A percentile compares a stretch with the other conserved stretches of the same genome.
phyloP scores from a whole-genome alignment of 1,140 invertebrate species.

The Ceratina japonica region DNA sequence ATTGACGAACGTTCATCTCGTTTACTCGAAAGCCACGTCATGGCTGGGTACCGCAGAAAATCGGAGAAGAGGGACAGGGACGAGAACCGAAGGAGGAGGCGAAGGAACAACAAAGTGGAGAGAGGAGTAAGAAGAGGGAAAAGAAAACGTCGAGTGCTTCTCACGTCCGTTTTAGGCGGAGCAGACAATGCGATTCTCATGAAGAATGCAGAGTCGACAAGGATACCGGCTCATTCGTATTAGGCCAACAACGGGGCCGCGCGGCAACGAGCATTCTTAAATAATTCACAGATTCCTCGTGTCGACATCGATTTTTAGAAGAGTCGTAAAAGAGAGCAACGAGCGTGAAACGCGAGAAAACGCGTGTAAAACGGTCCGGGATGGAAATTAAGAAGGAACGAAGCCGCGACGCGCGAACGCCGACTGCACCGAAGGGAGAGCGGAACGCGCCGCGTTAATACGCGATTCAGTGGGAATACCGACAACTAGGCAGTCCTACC shows the following conservation, averaged over 20 bases:
- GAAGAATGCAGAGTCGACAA: constrained; percentile 65
- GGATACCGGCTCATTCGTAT: constrained; percentile 67
- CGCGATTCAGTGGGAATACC: constrained; percentile 23
- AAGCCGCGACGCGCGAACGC: neutral
- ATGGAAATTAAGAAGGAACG: constrained; percentile 40
- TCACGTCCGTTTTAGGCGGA: constrained; percentile 58
- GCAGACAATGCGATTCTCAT: constrained; percentile 55
- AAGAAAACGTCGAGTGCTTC: constrained; percentile 47
- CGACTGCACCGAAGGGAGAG: neutral
- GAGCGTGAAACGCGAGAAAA: constrained; percentile 36
- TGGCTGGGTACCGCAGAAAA: neutral
- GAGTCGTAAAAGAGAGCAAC: constrained; percentile 50
- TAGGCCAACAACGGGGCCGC: constrained; percentile 64
- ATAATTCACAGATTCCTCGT: constrained; percentile 64
- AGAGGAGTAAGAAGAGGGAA: neutral
- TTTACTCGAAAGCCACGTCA: constrained; percentile 17
- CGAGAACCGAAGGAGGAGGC: neutral
- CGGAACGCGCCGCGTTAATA: constrained; percentile 4
- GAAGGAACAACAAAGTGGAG: neutral
- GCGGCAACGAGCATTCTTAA: constrained; percentile 62
- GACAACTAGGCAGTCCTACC: neutral
- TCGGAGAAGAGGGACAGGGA: neutral
- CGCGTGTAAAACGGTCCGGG: constrained; percentile 32
- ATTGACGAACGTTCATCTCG: constrained; percentile 31
- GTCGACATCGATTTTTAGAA: constrained; percentile 65